Evolutionary conservation across 23 tunicate genomes (phyloP).

Genomic region (Trididemnum nubilum): DNA sequence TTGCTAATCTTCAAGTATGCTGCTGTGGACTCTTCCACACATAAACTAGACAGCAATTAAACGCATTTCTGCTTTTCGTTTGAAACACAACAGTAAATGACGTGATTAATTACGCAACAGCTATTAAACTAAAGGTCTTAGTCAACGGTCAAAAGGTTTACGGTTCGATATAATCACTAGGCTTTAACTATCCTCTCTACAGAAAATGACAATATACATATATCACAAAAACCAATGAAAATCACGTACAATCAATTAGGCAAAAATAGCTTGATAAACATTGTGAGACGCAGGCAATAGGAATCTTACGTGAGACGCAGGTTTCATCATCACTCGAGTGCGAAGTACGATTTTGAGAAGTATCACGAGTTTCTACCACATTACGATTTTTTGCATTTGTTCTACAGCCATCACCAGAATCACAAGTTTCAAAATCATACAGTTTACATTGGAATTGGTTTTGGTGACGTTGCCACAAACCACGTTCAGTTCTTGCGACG

Average conservation of each 20-base stretch:
- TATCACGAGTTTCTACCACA: not conserved
- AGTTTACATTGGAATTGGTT: slow-evolving; percentile 12
- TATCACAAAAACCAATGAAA: too few relatives aligned
- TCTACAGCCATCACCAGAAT: not conserved
- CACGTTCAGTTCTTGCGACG: slow-evolving; percentile 12
- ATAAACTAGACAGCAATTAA: too few relatives aligned
- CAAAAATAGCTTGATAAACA: not conserved
- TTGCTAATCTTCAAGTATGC: not conserved
- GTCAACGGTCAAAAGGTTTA: too few relatives aligned
- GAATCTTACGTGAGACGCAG: not conserved
- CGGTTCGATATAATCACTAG: too few relatives aligned
- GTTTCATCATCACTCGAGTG: not conserved
- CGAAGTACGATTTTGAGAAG: not conserved
- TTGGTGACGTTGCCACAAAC: slow-evolving; percentile 20
- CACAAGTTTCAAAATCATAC: not conserved
- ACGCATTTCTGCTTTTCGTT: too few relatives aligned
- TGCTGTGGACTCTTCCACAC: too few relatives aligned
- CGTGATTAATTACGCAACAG: too few relatives aligned
- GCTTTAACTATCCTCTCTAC: too few relatives aligned
- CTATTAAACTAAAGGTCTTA: too few relatives aligned
- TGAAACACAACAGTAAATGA: too few relatives aligned
- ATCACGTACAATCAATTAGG: too few relatives aligned
- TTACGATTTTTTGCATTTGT: not conserved
- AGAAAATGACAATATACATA: too few relatives aligned
- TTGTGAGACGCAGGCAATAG: not conserved